Percentiles rank a stretch among this genome's conserved stretches.
Evolutionary conservation across 2,113 vertebrate genomes (phyloP).

Genomic region (Toxotes jaculatrix): DNA sequence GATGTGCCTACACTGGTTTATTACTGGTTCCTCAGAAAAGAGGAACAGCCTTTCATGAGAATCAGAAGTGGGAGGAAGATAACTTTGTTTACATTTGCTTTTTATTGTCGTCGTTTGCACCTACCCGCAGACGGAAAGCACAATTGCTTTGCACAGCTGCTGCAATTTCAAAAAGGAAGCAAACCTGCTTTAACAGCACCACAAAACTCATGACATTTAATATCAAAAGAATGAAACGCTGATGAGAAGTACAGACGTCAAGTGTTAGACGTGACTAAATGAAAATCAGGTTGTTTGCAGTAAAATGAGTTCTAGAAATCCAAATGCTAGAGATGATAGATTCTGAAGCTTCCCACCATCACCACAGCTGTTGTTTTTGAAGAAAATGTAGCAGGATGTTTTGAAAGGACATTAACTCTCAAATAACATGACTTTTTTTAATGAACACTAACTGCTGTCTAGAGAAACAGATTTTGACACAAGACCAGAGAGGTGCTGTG

Average conservation of each 20-base stretch:
- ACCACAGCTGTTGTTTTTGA: neutral
- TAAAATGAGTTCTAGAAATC: too few species aligned
- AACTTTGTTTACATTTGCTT: constrained; percentile 58
- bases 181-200: neutral
- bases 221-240: neutral
- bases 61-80: constrained; percentile 40
- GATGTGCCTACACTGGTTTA: neutral
- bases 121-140: constrained; percentile 60
- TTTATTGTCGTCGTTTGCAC: constrained; percentile 77
- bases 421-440: too few species aligned
- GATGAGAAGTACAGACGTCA: neutral
- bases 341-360: neutral
- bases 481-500: too few species aligned
- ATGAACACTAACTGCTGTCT: too few species aligned
- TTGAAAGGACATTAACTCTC: too few species aligned
- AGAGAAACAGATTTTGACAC: too few species aligned
- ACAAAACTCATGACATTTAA: neutral
- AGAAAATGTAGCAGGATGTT: neutral
- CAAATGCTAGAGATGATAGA: neutral
- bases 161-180: constrained; percentile 70
- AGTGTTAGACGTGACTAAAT: neutral
- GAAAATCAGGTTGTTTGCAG: too few species aligned
- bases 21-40: constrained; percentile 7
- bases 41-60: constrained; percentile 63
- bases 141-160: neutral